phyloP scores from a whole-genome alignment of 2,797 vertebrate species.

The Muscicapa comitata region DNA sequence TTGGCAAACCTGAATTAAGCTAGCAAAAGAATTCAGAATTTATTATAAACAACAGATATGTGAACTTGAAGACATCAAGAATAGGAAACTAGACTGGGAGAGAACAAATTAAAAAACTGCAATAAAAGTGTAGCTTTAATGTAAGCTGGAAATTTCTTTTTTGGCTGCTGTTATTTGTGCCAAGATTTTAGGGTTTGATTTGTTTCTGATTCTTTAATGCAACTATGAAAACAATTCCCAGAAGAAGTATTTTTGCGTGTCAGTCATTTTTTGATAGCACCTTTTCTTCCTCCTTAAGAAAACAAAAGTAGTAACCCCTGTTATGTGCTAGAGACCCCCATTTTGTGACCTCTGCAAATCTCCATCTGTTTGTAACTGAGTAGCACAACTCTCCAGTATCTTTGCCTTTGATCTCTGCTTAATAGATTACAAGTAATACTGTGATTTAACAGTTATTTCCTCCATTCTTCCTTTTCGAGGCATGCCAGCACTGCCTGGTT shows the following conservation, averaged over 20 bases:
- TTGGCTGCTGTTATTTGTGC: not conserved
- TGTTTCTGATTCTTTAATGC: not conserved
- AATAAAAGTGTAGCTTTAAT: not conserved
- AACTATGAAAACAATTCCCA: not conserved
- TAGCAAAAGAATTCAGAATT: not conserved
- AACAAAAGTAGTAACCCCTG: not conserved
- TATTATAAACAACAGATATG: not conserved
- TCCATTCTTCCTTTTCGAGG: not conserved
- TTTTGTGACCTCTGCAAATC: not conserved
- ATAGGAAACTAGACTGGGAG: not conserved
- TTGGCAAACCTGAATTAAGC: not conserved
- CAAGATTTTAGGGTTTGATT: not conserved
- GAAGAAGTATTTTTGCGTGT: not conserved
- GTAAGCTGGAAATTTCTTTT: not conserved
- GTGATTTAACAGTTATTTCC: not conserved
- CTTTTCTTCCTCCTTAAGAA: not conserved
- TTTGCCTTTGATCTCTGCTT: not conserved
- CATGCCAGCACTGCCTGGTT: not conserved
- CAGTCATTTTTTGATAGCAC: not conserved
- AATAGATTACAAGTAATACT: not conserved
- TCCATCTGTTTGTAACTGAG: not conserved
- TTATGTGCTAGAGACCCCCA: not conserved
- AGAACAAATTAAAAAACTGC: not conserved
- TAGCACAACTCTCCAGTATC: not conserved
- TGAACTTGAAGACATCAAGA: not conserved